These are phyloP conservation scores for Oikopleura dioica DNA, from an alignment of 23 tunicate genomes.

Conservation along the genomic window DNA sequence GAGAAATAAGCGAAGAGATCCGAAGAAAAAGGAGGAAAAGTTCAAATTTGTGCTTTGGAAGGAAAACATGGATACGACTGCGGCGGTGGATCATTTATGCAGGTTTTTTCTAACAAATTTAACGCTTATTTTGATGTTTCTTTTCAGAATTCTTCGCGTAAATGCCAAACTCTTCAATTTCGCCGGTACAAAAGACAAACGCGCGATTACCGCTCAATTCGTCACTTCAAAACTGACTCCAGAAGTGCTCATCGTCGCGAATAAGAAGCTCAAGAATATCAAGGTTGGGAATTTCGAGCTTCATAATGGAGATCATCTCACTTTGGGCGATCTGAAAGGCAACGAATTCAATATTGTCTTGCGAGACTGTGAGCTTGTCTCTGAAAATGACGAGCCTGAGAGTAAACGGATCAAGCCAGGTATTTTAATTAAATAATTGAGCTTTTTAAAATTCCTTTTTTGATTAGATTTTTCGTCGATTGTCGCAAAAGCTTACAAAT, in stretches of 20 bases:
- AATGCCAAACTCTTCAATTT: neutral
- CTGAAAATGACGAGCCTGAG: neutral
- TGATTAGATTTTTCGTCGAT: neutral
- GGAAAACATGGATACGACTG: conserved; percentile 54
- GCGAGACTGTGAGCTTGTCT: conserved; percentile 17
- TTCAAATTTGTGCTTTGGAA: conserved; percentile 40
- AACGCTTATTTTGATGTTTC: neutral
- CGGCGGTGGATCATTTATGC: conserved; percentile 29
- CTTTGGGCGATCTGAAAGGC: conserved; percentile 48
- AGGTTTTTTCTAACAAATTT: neutral
- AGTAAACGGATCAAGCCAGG: neutral
- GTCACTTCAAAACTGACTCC: conserved; percentile 17
- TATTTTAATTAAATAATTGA: too few relatives aligned
- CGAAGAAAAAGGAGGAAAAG: conserved; percentile 9
- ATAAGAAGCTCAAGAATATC: conserved; percentile 20
- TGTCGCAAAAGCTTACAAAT: neutral
- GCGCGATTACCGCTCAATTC: conserved; percentile 68
- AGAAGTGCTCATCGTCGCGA: conserved; percentile 20
- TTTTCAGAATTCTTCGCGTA: neutral
- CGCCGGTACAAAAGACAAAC: conserved; percentile 90
- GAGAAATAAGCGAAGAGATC: conserved; percentile 5
- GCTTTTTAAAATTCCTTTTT: too few relatives aligned
- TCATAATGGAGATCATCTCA: conserved; percentile 16
- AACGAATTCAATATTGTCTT: conserved; percentile 47
- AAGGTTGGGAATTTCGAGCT: conserved; percentile 41